These are phyloP conservation scores for Gallinago nigripennis DNA, from an alignment of 2,797 vertebrate genomes.

Conservation along the genomic window DNA sequence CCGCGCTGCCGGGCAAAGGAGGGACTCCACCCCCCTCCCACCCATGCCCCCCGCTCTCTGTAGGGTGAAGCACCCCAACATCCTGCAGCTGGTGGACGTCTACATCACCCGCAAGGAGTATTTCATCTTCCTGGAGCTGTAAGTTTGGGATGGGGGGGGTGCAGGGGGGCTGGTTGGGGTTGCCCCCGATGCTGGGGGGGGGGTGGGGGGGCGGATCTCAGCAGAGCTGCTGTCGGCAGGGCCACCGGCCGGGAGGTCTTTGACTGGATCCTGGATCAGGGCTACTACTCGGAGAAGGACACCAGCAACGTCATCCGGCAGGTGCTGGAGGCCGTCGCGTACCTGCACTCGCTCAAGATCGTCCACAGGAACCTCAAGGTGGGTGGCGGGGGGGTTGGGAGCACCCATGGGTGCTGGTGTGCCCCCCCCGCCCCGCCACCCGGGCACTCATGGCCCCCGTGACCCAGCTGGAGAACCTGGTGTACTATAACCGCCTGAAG, in stretches of 20 bases:
- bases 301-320: slow-evolving; percentile 98
- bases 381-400: neutral
- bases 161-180: no score
- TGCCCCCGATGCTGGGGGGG: accelerated
- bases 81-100: slow-evolving; percentile 95
- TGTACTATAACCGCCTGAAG: slow-evolving; percentile 97
- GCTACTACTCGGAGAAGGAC: slow-evolving; percentile 96
- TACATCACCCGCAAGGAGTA: slow-evolving; percentile 98
- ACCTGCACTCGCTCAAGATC: slow-evolving; percentile 93
- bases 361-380: slow-evolving; percentile 99
- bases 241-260: slow-evolving; percentile 97
- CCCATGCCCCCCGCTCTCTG: neutral
- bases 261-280: slow-evolving; percentile 99
- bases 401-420: neutral
- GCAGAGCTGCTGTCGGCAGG: slow-evolving; percentile 68
- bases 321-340: slow-evolving; percentile 95
- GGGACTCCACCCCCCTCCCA: neutral
- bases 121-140: slow-evolving; percentile 99
- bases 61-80: slow-evolving; percentile 98
- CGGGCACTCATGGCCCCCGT: neutral
- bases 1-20: accelerated
- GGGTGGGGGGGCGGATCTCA: accelerated
- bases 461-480: slow-evolving; percentile 92
- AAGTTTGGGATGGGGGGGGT: slow-evolving; percentile 71
- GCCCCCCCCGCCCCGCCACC: neutral